A percentile compares a stretch with the other conserved stretches of the same genome.
These are phyloP conservation scores for Eretmocerus hayati DNA, from an alignment of 2,888 invertebrate species.

Conservation along the genomic window DNA sequence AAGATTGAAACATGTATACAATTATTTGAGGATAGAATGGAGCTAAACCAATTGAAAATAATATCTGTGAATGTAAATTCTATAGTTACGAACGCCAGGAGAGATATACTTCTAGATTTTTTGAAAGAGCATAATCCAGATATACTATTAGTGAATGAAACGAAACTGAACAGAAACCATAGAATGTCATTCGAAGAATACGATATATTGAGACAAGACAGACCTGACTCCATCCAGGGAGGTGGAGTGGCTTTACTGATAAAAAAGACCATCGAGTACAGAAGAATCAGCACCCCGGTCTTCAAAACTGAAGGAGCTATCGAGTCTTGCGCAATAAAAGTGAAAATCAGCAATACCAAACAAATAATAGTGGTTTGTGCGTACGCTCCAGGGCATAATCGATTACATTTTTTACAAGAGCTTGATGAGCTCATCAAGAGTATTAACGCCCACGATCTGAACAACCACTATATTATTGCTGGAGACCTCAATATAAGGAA, in stretches of 20 bases:
- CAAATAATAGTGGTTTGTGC: conserved; percentile 12
- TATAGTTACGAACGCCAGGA: background rate
- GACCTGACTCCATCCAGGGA: conserved; percentile 6
- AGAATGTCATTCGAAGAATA: conserved; percentile 8
- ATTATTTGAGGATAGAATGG: background rate
- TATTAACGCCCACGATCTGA: background rate
- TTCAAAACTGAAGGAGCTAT: background rate
- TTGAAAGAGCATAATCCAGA: conserved; percentile 7
- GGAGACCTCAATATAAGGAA: conserved; percentile 21
- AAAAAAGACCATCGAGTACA: conserved; percentile 2
- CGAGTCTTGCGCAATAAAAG: background rate
- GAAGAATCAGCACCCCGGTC: background rate
- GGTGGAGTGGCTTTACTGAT: conserved; percentile 17
- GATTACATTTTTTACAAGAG: conserved; percentile 1
- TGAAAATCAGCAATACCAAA: background rate
- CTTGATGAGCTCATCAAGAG: conserved; percentile 4
- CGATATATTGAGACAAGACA: conserved; percentile 10
- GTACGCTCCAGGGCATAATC: conserved; percentile 12
- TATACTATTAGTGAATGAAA: conserved; percentile 15
- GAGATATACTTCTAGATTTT: background rate
- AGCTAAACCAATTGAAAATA: background rate
- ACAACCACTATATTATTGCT: conserved; percentile 19
- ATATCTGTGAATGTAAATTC: conserved; percentile 12
- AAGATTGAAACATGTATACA: background rate
- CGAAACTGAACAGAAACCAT: conserved; percentile 17